Evolutionary conservation across 2,888 invertebrate genomes (phyloP).

Genomic region (Tubulanus polymorphus): DNA sequence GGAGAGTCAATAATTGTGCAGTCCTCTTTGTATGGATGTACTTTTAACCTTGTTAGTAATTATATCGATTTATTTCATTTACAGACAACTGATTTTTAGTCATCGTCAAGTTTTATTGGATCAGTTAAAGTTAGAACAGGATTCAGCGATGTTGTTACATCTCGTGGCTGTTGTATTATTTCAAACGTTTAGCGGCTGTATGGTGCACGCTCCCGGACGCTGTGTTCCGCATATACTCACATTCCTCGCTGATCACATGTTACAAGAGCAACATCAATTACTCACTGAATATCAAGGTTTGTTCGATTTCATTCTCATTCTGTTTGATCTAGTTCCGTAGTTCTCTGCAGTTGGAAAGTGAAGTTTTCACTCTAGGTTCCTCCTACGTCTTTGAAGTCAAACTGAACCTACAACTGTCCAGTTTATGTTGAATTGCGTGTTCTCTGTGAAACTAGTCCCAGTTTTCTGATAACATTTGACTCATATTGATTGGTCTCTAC

Average conservation of each 20-base stretch:
- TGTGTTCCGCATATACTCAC: conserved; percentile 78
- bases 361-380: too few relatives aligned
- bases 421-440: too few relatives aligned
- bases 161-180: conserved; percentile 63
- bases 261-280: conserved; percentile 62
- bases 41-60: too few relatives aligned
- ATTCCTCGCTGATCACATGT: conserved; percentile 68
- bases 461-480: not conserved
- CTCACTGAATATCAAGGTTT: conserved; percentile 76
- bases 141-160: conserved; percentile 48
- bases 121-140: conserved; percentile 62
- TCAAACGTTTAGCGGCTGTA: conserved; percentile 72
- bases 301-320: conserved; percentile 22
- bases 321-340: too few relatives aligned
- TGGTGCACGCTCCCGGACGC: conserved; percentile 89
- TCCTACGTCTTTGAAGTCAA: too few relatives aligned
- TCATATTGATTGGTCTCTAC: not conserved
- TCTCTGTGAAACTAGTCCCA: not conserved
- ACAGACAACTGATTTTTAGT: conserved; percentile 68
- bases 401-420: too few relatives aligned
- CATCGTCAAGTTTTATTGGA: conserved; percentile 78
- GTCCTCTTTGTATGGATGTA: too few relatives aligned
- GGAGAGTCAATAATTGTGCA: too few relatives aligned
- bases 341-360: too few relatives aligned
- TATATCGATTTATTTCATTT: too few relatives aligned